Conservation (phyloP, 2,797 vertebrate species). For the Apogon hyalosoma region DNA sequence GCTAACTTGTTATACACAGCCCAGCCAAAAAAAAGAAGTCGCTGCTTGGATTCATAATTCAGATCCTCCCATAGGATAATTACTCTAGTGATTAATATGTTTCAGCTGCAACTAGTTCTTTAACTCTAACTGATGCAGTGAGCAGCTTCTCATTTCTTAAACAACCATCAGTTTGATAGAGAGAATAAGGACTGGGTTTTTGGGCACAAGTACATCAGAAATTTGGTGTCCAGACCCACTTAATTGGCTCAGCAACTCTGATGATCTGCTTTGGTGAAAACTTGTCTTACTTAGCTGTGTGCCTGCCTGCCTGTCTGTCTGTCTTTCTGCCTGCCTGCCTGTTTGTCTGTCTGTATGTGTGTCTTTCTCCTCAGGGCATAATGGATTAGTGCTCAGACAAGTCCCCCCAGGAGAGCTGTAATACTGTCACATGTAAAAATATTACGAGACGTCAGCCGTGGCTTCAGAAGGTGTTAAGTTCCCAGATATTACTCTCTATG, state of each 20-base stretch:
- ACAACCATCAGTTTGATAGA: too few relatives aligned
- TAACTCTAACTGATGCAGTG: too few relatives aligned
- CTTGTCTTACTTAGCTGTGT: too few relatives aligned
- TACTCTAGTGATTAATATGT: too few relatives aligned
- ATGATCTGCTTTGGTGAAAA: constrained; percentile 49
- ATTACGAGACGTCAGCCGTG: constrained; percentile 68
- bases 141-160: too few relatives aligned
- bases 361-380: constrained; percentile 42
- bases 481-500: constrained; percentile 65
- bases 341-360: constrained; percentile 29
- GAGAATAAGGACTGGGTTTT: too few relatives aligned
- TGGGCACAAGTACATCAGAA: not conserved
- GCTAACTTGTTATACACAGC: too few relatives aligned
- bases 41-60: too few relatives aligned
- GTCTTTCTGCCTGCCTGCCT: not conserved
- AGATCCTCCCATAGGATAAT: too few relatives aligned
- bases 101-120: too few relatives aligned
- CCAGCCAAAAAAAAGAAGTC: too few relatives aligned
- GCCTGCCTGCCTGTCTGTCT: constrained; percentile 41
- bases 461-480: constrained; percentile 79
- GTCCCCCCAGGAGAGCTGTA: constrained; percentile 69
- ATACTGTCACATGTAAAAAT: constrained; percentile 72
- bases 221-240: constrained; percentile 33
- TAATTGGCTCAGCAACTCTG: constrained; percentile 31
- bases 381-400: constrained; percentile 67